Conservation (phyloP, 1,140 invertebrate genomes). For the Aphis gossypii region DNA sequence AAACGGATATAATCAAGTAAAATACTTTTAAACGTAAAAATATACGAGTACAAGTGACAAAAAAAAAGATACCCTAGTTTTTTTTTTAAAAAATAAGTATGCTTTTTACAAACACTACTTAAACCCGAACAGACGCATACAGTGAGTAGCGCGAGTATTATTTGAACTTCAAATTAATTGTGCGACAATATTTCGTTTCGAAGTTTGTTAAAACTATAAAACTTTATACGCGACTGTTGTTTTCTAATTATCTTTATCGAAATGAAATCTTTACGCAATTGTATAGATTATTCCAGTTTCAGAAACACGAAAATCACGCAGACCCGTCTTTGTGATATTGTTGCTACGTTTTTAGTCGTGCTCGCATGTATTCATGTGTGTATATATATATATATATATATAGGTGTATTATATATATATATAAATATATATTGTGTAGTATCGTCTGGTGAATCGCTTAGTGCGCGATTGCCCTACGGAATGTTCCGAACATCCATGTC, state of each 20-base stretch:
- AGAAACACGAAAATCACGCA: too few species aligned
- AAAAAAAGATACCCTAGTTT: too few species aligned
- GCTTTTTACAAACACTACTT: background rate
- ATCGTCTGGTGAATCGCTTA: background rate
- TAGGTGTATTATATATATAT: too few species aligned
- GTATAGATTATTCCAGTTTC: too few species aligned
- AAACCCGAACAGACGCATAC: background rate
- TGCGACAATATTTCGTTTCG: background rate
- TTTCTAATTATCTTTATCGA: slow-evolving; percentile 8
- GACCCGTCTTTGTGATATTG: too few species aligned
- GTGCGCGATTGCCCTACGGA: background rate
- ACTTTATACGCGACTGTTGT: background rate
- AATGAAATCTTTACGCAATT: background rate
- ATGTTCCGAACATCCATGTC: background rate
- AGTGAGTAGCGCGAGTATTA: background rate
- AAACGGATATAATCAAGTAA: too few species aligned
- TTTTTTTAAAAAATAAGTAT: too few species aligned
- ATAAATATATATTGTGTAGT: background rate
- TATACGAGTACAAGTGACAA: too few species aligned
- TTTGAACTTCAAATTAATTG: background rate
- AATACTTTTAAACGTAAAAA: too few species aligned
- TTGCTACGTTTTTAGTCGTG: too few species aligned
- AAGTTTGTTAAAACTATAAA: background rate
- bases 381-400: too few species aligned
- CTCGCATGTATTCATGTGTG: too few species aligned